Base-by-base conservation (phyloP, 2,113 vertebrate species). In the Dolichotis patagonum region DNA sequence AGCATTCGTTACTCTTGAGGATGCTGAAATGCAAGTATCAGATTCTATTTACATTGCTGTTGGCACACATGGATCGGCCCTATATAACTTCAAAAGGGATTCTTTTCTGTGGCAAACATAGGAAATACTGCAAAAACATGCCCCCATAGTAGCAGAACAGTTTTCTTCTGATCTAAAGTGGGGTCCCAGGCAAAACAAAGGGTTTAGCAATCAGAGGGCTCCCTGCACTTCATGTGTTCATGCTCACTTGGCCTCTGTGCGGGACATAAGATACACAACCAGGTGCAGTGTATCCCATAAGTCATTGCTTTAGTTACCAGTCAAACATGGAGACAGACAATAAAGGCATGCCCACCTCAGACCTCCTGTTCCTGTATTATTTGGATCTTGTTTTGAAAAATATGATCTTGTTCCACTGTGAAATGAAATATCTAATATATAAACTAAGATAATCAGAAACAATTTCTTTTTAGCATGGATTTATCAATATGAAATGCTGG, bases 341-440 rank as follows among this genome's bases (percentile, higher is more conserved):
- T 38, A 46, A 73, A 12, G n/a, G 52, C 54, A 77, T 41, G 58
- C 30, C 16, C 28, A 41, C 7, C 20, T 30, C 43, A 86, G 58
- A 46, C 19, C 0, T 65, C 52, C 38, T 32, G 26, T 49, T 52
- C 32, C 43, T 10, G 0, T 19, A 14, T 63, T 32, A 28, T 88
- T 46, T 56, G 73, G 20, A 87, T 56, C 20, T 28, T 83, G 41
- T 32, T 90, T 83, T 49, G 32, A 28, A 63, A 90, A 89, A 85
- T 56, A 77, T 10, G 32, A 78, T 35, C 32, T 88, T 69, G 28
- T 69, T 91, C 49, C 38, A 94, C 5, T 69, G 24, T 97, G 63
- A 88, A 43, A 65, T 89, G 58, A 83, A 91, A 95, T 69, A 82
- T 92, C 43, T 88, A n/a, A 32, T 32, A 69, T 77, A 81, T 88